Evolutionary conservation across 37 sponge, comb jelly and placozoan species (phyloP).

Genomic region (Chondrilla cf. caribensis): DNA sequence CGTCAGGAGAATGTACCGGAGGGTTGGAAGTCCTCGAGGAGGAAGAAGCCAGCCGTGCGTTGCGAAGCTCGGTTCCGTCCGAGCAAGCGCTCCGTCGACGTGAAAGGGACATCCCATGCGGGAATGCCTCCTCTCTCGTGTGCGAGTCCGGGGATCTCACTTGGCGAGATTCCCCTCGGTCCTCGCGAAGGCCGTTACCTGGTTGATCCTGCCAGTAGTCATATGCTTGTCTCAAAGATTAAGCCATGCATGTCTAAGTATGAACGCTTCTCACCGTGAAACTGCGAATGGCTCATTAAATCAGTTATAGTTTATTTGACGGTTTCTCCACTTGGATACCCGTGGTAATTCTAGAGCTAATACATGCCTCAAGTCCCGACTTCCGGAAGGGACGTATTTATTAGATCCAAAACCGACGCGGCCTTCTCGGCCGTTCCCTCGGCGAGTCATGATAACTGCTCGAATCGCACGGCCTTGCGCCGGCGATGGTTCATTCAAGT

Average conservation of each 20-base stretch:
- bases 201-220: conserved; percentile 94
- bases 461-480: conserved; percentile 83
- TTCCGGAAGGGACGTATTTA: conserved; percentile 82
- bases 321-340: conserved; percentile 81
- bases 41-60: too few species aligned
- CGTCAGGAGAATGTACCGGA: too few species aligned
- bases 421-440: conserved; percentile 34
- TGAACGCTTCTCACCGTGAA: conserved; percentile 74
- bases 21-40: too few species aligned
- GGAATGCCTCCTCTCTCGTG: too few species aligned
- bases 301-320: conserved; percentile 90
- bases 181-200: conserved; percentile 55
- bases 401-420: conserved; percentile 82
- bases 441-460: conserved; percentile 88
- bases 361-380: conserved; percentile 80
- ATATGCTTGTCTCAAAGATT: conserved; percentile 93
- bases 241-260: conserved; percentile 91
- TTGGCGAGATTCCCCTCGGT: too few species aligned
- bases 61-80: too few species aligned
- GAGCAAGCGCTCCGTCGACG: too few species aligned
- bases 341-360: conserved; percentile 89
- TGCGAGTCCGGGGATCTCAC: too few species aligned
- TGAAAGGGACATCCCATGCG: too few species aligned
- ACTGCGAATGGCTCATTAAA: conserved; percentile 94
- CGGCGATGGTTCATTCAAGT: conserved; percentile 84